Evolutionary conservation across 2,888 invertebrate genomes (phyloP), one percentile per base, ranked within the genome.

Genomic region (Pelosia muscerda): DNA sequence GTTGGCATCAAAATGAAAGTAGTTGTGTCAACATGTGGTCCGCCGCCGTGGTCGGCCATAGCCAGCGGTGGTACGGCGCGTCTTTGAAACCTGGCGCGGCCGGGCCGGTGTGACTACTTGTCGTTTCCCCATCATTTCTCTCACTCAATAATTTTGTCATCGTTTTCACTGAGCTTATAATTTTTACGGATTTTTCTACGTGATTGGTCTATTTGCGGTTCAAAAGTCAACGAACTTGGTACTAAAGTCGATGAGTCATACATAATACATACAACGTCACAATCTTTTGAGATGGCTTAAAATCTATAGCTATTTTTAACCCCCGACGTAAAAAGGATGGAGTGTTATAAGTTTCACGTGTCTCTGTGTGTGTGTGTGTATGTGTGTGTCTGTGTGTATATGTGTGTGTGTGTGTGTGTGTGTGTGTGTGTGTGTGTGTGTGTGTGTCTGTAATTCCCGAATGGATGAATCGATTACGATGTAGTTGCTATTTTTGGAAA

Each of bases 1-100:
- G 94, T 92, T 89, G 89, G 84, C 88, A 86, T 89, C 88, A 88
- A 94, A 94, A 95, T 90, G 94, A 94, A 95, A 95, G 94, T 94
- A 92, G 94, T 92, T 90, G 87, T 91, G 91, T 90, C 87, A 88
- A 90, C 89, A 88, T 90, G 88, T 91, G 89, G 86, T 85, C 77
- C 83, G 79, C 77, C 83, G 79, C 74, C 72, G 79, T 76, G 76
- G 75, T 75, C 75, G 71, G 72, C 73, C 70, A 71, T 65, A 74
- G 74, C 68, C 59, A 62, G 38, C 69, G 66, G 68, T 63, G 73
- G 75, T 72, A 69, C 74, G 83, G 78, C 83, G 81, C 75, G 77
- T 77, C 69, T 76, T 74, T 67, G 68, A 72, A 66, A 23, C 69
- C 65, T 64, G 61, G 62, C 64, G 68, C 54, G 70, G 63, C 70